Evolutionary conservation across 2,113 vertebrate genomes (phyloP).

Genomic region (Potamarius usumacintae): DNA sequence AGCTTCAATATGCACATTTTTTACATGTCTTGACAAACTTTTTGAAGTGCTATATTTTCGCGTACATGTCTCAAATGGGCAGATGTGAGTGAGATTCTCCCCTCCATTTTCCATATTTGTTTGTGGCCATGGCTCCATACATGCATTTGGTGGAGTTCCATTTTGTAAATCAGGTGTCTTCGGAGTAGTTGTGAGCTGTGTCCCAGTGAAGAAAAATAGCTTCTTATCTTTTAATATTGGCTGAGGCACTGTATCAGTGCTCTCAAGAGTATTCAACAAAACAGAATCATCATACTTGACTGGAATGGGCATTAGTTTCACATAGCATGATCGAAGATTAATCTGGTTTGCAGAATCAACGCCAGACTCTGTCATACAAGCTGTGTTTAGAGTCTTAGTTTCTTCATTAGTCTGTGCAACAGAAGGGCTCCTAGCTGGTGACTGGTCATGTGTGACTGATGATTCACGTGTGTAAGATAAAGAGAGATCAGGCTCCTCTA

Average conservation of each 20-base stretch:
- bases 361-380: not conserved
- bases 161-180: slow-evolving; percentile 8
- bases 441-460: slow-evolving; percentile 21
- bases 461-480: slow-evolving; percentile 27
- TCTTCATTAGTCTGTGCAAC: slow-evolving; percentile 19
- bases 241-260: slow-evolving; percentile 27
- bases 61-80: slow-evolving; percentile 89
- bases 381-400: slow-evolving; percentile 6
- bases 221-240: slow-evolving; percentile 50
- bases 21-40: slow-evolving; percentile 96
- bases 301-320: slow-evolving; percentile 50
- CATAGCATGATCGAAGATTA: slow-evolving; percentile 39
- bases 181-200: not conserved
- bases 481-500: slow-evolving; percentile 61
- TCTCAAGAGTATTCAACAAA: slow-evolving; percentile 31
- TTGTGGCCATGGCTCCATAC: not conserved
- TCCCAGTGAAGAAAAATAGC: slow-evolving; percentile 42
- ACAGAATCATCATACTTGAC: slow-evolving; percentile 39
- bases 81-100: slow-evolving; percentile 81
- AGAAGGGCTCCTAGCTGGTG: slow-evolving; percentile 19
- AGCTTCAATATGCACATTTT: slow-evolving; percentile 92
- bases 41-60: slow-evolving; percentile 93
- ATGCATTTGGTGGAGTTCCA: not conserved
- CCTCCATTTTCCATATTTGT: slow-evolving; percentile 33
- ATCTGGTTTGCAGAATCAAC: not conserved